Evolutionary conservation across 2,113 vertebrate genomes (phyloP).

Genomic region (Carassius gibelio): DNA sequence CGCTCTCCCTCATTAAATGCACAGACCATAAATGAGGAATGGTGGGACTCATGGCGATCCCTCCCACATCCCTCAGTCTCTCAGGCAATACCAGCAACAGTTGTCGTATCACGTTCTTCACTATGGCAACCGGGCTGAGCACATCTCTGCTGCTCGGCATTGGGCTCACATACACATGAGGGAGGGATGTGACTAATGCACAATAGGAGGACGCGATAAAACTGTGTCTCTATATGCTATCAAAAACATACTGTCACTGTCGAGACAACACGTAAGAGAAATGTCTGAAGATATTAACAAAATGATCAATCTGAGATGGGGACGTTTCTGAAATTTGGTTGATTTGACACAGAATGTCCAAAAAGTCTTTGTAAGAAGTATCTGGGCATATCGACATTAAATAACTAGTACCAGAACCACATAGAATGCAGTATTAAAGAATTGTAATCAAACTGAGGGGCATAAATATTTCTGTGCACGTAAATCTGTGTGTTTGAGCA

Average conservation of each 20-base stretch:
- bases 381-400: not conserved
- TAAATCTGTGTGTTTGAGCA: not conserved
- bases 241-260: not conserved
- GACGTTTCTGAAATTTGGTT: no score
- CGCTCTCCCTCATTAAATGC: not conserved
- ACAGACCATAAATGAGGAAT: slow-evolving; percentile 24
- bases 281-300: no score
- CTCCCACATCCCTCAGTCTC: slow-evolving; percentile 49
- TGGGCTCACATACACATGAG: slow-evolving; percentile 51
- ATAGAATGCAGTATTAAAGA: no score
- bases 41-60: slow-evolving; percentile 6
- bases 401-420: not conserved
- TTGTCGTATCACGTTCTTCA: slow-evolving; percentile 69
- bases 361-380: not conserved
- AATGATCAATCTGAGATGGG: no score
- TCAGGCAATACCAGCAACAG: slow-evolving; percentile 46
- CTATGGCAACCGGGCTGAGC: slow-evolving; percentile 68
- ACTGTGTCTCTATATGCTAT: not conserved
- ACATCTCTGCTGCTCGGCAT: slow-evolving; percentile 60
- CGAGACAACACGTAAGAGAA: not conserved
- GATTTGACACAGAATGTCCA: no score
- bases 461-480: not conserved
- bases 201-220: slow-evolving; percentile 19
- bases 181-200: slow-evolving; percentile 48
- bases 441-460: no score